Base-by-base conservation (phyloP, 2,888 invertebrate genomes). In the Eupithecia tripunctaria region DNA sequence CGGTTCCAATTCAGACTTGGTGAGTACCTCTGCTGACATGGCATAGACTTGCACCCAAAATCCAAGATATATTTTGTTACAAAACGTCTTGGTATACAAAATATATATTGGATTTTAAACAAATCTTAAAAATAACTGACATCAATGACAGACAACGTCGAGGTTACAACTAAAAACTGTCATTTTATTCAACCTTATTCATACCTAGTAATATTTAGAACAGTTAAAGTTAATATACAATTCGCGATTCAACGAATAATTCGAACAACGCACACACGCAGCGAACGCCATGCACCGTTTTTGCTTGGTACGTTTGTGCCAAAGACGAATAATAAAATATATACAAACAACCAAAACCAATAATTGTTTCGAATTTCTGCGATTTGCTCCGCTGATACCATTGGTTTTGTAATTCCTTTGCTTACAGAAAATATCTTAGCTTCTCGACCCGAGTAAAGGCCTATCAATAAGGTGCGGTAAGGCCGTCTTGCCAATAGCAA, bases 381-480 rank as follows among this genome's bases (percentile, higher is more conserved):
- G 41, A 41, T 41, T n/a, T n/a, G 6, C n/a, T 1, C 18, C 43
- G 43, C 0, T n/a, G n/a, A 43, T 7, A 43, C n/a, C n/a, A 1
- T 6, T 18, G 5, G 18, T n/a, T n/a, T n/a, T 18, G 6, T n/a
- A 18, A 43, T 1, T 18, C 36, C n/a, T 21, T 21, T 51, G 25
- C 25, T 56, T 56, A 56, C 56, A 56, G 5, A 12, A 25, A 0
- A 56, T 56, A 56, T 56, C 25, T 56, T 56, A 25, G 1, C 12
- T 25, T 14, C 25, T 14, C 56, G 4, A 14, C 25, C 56, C 88
- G 91, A 91, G 56, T 91, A 91, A 89, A 87, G 83, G 88, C 89
- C 93, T 90, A 93, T 93, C 92, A 92, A 93, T 93, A 91, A 89
- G 74, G 72, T 38, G 74, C 70, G 75, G 76, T 74, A 70, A 79